phyloP scores from a whole-genome alignment of 2,797 vertebrate genomes.

The Geotrypetes seraphini region DNA sequence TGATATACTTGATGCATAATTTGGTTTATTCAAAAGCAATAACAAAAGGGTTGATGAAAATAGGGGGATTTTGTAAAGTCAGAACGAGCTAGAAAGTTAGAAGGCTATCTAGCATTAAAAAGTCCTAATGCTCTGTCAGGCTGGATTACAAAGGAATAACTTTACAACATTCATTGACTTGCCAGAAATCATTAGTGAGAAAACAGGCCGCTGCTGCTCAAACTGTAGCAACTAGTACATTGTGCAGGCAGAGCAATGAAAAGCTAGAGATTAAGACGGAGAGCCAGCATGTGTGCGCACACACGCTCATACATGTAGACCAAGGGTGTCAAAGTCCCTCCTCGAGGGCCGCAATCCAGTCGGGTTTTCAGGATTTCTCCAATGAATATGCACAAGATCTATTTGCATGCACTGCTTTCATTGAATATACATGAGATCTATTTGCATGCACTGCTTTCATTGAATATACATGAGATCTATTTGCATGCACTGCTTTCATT shows the following conservation, averaged over 20 bases:
- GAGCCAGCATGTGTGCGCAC: too few species aligned
- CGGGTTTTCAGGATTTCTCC: too few species aligned
- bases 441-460: too few species aligned
- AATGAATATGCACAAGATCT: too few species aligned
- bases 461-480: too few species aligned
- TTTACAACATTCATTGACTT: constrained; percentile 41
- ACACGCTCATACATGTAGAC: too few species aligned
- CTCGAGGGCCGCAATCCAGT: too few species aligned
- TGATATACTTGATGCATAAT: constrained; percentile 59
- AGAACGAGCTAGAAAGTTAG: constrained; percentile 10
- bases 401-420: too few species aligned
- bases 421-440: too few species aligned
- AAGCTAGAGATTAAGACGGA: constrained; percentile 26
- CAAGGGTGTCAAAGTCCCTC: too few species aligned
- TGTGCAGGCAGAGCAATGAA: constrained; percentile 5
- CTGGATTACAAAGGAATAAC: constrained; percentile 40
- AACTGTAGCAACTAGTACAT: constrained; percentile 32
- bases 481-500: too few species aligned
- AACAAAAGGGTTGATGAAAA: constrained; percentile 41
- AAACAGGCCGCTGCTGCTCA: constrained; percentile 27
- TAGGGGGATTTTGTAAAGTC: constrained; percentile 41
- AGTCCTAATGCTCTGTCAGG: constrained; percentile 38
- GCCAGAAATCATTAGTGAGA: constrained; percentile 36
- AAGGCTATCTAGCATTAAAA: constrained; percentile 40
- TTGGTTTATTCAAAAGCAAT: constrained; percentile 49